Conservation (phyloP, 2,113 vertebrate species). For the Gallinago undulata region DNA sequence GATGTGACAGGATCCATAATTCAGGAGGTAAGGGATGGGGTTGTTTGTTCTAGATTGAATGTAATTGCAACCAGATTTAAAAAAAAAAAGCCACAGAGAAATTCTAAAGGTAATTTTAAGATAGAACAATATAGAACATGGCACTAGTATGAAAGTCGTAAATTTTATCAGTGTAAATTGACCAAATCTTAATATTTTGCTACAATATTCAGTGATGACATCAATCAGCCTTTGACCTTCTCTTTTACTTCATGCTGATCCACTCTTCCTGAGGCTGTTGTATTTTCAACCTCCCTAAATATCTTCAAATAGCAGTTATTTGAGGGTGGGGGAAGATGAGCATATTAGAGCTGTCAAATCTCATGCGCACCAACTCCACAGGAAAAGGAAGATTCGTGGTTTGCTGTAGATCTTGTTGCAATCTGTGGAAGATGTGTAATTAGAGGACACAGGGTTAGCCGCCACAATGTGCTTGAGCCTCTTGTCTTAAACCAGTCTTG, state of each 20-base stretch:
- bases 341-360: not conserved
- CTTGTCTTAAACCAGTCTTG: not conserved
- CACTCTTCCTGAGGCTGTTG: not conserved
- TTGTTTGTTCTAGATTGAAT: constrained; percentile 25
- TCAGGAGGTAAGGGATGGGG: not conserved
- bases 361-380: not conserved
- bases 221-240: constrained; percentile 22
- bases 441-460: not conserved
- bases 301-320: not conserved
- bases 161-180: not conserved
- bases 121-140: not conserved
- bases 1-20: constrained; percentile 28
- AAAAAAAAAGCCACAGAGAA: not conserved
- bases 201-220: not conserved
- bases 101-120: not conserved
- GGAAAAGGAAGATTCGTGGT: not conserved
- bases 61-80: constrained; percentile 6
- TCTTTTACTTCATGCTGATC: not conserved
- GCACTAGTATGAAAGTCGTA: not conserved
- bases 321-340: not conserved
- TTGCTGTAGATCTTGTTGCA: not conserved
- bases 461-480: not conserved
- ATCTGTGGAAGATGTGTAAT: not conserved
- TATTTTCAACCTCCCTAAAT: not conserved
- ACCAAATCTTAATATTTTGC: not conserved